A percentile compares a stretch with the other conserved stretches of the same genome.
These are phyloP conservation scores for Oryctolagus cuniculus DNA, from an alignment of 2,113 vertebrate genomes.

Conservation along the genomic window DNA sequence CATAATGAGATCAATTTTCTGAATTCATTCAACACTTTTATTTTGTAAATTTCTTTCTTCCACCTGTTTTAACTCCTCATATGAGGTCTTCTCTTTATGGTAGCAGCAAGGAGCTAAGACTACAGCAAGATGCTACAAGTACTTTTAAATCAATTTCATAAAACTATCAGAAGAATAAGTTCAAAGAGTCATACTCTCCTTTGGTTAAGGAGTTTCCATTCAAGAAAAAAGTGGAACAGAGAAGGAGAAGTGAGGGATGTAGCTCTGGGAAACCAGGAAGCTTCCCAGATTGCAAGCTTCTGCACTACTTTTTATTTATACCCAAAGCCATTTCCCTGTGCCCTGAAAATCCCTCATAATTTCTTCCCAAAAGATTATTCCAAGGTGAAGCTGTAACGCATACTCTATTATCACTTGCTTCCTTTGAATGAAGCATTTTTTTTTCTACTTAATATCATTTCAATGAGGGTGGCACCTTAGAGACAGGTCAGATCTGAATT, in stretches of 20 bases:
- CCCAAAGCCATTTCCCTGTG: not conserved
- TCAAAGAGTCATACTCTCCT: not conserved
- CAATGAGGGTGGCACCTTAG: not conserved
- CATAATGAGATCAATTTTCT: not conserved
- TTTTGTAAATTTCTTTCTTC: not conserved
- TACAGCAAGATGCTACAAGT: not conserved
- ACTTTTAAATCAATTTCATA: not conserved
- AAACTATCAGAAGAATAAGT: constrained; percentile 5
- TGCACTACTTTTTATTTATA: not conserved
- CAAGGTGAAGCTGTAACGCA: not conserved
- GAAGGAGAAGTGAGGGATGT: not conserved
- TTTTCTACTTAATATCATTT: not conserved
- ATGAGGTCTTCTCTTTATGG: not conserved
- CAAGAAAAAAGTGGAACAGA: not conserved
- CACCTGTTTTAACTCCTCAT: not conserved
- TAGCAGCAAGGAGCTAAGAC: not conserved
- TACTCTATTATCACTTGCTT: not conserved
- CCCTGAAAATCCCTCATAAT: not conserved
- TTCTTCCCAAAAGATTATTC: constrained; percentile 6
- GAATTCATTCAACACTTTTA: not conserved
- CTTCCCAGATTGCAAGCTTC: not conserved
- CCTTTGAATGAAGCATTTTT: not conserved
- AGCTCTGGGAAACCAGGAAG: not conserved
- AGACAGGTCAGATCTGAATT: not conserved
- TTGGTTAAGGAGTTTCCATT: not conserved